These are phyloP conservation scores for Marmota flaviventris DNA, from an alignment of 2,113 vertebrate genomes.

Conservation along the genomic window DNA sequence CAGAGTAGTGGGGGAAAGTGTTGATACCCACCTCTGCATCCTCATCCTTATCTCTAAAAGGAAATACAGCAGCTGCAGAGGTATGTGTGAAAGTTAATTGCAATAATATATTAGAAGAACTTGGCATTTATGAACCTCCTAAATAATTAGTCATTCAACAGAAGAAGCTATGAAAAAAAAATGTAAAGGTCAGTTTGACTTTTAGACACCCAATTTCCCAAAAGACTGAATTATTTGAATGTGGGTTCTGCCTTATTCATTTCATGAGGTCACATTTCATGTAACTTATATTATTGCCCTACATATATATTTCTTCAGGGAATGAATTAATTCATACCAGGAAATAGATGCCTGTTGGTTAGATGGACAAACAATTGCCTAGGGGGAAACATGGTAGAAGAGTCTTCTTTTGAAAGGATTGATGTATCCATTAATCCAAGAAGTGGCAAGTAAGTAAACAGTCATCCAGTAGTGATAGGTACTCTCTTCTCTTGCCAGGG, in stretches of 20 bases:
- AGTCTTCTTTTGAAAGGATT: neutral
- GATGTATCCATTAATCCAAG: neutral
- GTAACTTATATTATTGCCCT: neutral
- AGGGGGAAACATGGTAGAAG: neutral
- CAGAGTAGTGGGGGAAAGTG: neutral
- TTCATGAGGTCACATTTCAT: neutral
- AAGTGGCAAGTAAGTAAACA: neutral
- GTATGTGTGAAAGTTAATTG: slow-evolving; percentile 43
- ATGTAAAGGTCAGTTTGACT: slow-evolving; percentile 29
- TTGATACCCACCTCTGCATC: neutral
- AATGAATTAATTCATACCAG: neutral
- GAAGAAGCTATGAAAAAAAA: neutral
- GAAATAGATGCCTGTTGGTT: neutral
- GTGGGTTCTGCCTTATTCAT: neutral
- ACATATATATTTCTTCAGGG: neutral
- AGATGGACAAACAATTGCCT: neutral
- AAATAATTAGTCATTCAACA: slow-evolving; percentile 36
- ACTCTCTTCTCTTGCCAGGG: neutral
- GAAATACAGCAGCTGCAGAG: neutral
- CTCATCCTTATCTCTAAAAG: neutral
- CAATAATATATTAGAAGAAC: slow-evolving; percentile 57
- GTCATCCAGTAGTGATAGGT: too few species aligned
- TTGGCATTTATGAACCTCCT: slow-evolving; percentile 52
- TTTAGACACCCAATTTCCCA: slow-evolving; percentile 47
- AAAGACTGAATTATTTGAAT: slow-evolving; percentile 33